These are phyloP conservation scores for Vulpes vulpes DNA, from an alignment of 2,113 vertebrate genomes.

Conservation along the genomic window DNA sequence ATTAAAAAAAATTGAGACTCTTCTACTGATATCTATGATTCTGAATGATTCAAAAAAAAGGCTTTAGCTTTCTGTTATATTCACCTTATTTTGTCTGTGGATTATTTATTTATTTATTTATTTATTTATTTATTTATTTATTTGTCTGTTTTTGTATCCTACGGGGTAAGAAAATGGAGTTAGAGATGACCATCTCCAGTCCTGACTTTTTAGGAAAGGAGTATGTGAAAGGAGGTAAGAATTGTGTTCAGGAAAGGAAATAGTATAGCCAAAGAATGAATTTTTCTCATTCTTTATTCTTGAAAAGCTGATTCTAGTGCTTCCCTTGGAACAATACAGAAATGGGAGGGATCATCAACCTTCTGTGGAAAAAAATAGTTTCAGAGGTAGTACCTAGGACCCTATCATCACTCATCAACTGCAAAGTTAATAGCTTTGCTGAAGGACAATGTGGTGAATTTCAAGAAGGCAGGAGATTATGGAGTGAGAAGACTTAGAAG, in stretches of 20 bases:
- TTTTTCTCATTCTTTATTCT: conserved; percentile 47
- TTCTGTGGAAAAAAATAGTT: background rate
- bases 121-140: background rate
- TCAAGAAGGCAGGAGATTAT: background rate
- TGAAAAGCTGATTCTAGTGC: conserved; percentile 13
- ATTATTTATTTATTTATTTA: background rate
- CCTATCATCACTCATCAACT: background rate
- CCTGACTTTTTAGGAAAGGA: background rate
- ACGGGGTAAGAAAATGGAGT: background rate
- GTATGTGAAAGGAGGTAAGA: background rate
- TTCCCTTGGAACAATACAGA: background rate
- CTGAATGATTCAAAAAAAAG: background rate
- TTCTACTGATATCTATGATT: conserved; percentile 25
- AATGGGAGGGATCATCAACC: background rate
- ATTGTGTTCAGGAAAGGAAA: background rate
- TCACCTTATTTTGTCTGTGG: background rate
- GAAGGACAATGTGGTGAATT: conserved; percentile 46
- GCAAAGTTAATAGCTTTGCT: background rate
- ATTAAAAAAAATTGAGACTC: background rate
- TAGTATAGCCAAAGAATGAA: conserved; percentile 11
- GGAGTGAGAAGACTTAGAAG: background rate
- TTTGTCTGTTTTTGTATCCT: background rate
- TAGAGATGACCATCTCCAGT: background rate
- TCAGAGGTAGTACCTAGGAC: conserved; percentile 46
- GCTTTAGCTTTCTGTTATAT: background rate